Conservation (phyloP, 2,797 vertebrate species). For the Falco biarmicus region DNA sequence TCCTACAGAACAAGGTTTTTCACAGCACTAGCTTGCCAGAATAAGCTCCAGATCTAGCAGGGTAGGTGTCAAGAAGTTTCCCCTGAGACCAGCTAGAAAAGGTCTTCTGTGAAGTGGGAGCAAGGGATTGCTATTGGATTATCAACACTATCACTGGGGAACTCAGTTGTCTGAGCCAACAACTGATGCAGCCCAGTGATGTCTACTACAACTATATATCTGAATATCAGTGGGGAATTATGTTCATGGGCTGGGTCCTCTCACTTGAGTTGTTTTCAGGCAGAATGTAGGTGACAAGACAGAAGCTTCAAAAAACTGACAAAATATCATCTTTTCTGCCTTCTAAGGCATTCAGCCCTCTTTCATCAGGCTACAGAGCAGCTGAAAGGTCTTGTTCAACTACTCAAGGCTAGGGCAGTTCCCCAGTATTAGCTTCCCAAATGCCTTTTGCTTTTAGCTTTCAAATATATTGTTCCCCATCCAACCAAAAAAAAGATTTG, state of each 20-base stretch:
- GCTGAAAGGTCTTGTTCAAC: neutral
- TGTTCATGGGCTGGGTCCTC: neutral
- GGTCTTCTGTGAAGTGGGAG: neutral
- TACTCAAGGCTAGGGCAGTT: neutral
- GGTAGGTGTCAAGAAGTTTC: neutral
- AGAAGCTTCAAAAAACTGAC: neutral
- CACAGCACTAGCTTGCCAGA: neutral
- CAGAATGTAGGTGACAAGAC: neutral
- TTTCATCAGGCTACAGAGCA: neutral
- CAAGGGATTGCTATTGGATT: neutral
- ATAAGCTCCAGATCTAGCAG: neutral
- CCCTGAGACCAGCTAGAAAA: neutral
- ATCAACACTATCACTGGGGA: fast-evolving
- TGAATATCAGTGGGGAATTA: neutral
- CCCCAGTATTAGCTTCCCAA: neutral
- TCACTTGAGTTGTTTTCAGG: neutral
- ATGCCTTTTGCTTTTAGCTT: neutral
- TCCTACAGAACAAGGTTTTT: neutral
- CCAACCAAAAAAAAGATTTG: neutral
- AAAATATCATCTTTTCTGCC: neutral
- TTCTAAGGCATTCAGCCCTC: neutral
- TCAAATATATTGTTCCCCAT: neutral
- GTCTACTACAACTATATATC: neutral
- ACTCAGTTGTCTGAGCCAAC: neutral
- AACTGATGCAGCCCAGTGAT: neutral